Base-by-base conservation (phyloP, 2,888 invertebrate genomes). In the Synanthedon andrenaeformis region DNA sequence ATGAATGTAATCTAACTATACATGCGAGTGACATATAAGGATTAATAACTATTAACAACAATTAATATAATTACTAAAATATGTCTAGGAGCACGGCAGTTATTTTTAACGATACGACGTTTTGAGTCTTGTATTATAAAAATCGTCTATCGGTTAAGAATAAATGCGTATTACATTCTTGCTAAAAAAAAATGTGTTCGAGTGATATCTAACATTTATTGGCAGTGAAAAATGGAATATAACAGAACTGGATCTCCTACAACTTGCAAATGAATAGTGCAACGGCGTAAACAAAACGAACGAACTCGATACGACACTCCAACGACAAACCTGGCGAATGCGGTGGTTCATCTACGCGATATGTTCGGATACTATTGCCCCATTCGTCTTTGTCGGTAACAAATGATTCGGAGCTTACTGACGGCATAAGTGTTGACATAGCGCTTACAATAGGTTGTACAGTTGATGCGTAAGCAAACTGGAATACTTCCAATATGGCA, bases 321-420 rank as follows among this genome's bases (percentile, higher is more conserved):
- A 70, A 80, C 84, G 76, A 89, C 89, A 76, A 87, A 83, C 87
- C 87, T 87, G 87, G 77, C 70, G 72, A 79, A 74, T 87, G 87
- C 62, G 87, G 87, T 65, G 87, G 87, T 80, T 87, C 87, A 72
- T 87, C 87, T 71, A 87, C 86, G 58, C 87, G 87, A 73, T 87
- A 87, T 59, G 79, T 84, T 73, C 85, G 84, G 58, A 86, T 73
- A 73, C 70, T 81, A 81, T 83, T 85, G 57, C 80, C 83, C 86
- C 86, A 87, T 60, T 83, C 85, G 59, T 86, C 85, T 76, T 66
- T 83, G 73, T 79, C 78, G 60, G 79, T 76, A 56, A 74, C 64
- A 58, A 71, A 74, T 56, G 79, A 74, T 70, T 74, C 79, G 54
- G 82, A 62, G 55, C 78, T 73, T 53, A 80, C 74, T 51, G 70